Percentiles rank a stretch among this genome's conserved stretches.
Evolutionary conservation across 2,113 vertebrate genomes (phyloP).

Genomic region (Plectropomus leopardus): DNA sequence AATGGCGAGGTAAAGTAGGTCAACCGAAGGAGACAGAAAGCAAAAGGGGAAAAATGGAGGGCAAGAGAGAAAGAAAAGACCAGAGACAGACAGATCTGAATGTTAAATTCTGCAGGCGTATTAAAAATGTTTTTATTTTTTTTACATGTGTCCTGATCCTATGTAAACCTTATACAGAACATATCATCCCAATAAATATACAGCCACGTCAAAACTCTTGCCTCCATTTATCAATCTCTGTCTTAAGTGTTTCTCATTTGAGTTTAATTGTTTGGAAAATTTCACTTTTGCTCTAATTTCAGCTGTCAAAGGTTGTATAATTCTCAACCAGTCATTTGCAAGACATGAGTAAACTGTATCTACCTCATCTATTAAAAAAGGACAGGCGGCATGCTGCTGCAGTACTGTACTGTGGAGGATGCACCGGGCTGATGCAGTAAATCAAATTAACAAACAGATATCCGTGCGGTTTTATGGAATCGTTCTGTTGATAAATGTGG

Average conservation of each 20-base stretch:
- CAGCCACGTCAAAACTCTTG: not conserved
- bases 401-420: not conserved
- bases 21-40: not conserved
- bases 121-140: too few species aligned
- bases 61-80: not conserved
- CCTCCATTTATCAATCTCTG: not conserved
- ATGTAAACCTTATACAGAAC: not conserved
- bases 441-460: constrained; percentile 52
- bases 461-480: constrained; percentile 55
- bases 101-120: not conserved
- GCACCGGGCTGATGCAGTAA: constrained; percentile 23
- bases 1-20: not conserved
- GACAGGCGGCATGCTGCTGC: constrained; percentile 22
- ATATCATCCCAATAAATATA: not conserved
- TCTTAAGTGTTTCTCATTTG: not conserved
- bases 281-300: constrained; percentile 8
- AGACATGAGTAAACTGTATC: constrained; percentile 2
- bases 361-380: not conserved
- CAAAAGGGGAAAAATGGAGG: not conserved
- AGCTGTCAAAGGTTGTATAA: constrained; percentile 18
- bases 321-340: not conserved
- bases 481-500: constrained; percentile 50
- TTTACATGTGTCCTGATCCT: not conserved
- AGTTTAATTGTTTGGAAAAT: constrained; percentile 33
- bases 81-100: not conserved